A percentile compares a stretch with the other conserved stretches of the same genome.
phyloP scores from a whole-genome alignment of 1,140 invertebrate species.

The Stegodyphus dumicola region DNA sequence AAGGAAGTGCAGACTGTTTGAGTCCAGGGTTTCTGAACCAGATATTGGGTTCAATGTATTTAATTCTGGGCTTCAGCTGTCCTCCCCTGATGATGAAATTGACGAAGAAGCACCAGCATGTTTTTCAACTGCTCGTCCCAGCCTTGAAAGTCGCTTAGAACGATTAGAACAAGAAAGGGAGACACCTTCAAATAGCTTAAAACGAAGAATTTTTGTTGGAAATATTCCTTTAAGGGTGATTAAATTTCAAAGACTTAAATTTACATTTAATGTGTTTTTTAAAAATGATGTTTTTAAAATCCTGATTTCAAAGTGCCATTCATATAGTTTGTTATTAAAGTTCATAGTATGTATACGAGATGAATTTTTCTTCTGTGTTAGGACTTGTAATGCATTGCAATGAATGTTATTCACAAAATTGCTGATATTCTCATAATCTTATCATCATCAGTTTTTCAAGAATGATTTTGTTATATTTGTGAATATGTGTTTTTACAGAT shows the following conservation, averaged over 20 bases:
- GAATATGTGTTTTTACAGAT: too few relatives aligned
- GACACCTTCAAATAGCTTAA: slow-evolving; percentile 42
- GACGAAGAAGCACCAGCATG: slow-evolving; percentile 32
- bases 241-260: background rate
- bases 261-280: too few relatives aligned
- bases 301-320: too few relatives aligned
- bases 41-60: slow-evolving; percentile 60
- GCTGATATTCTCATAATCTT: too few relatives aligned
- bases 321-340: too few relatives aligned
- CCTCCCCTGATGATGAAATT: slow-evolving; percentile 58
- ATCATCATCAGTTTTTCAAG: too few relatives aligned
- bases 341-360: too few relatives aligned
- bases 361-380: too few relatives aligned
- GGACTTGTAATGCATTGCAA: too few relatives aligned
- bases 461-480: too few relatives aligned
- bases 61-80: slow-evolving; percentile 51
- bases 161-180: slow-evolving; percentile 42
- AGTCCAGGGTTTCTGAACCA: slow-evolving; percentile 59
- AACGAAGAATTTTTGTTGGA: slow-evolving; percentile 60
- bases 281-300: too few relatives aligned
- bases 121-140: slow-evolving; percentile 47
- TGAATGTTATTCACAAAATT: too few relatives aligned
- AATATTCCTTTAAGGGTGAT: slow-evolving; percentile 57
- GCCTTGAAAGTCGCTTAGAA: slow-evolving; percentile 46
- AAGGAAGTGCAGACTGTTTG: slow-evolving; percentile 63